Base-by-base conservation (phyloP, 2,888 invertebrate genomes). In the Emmelina monodactyla region DNA sequence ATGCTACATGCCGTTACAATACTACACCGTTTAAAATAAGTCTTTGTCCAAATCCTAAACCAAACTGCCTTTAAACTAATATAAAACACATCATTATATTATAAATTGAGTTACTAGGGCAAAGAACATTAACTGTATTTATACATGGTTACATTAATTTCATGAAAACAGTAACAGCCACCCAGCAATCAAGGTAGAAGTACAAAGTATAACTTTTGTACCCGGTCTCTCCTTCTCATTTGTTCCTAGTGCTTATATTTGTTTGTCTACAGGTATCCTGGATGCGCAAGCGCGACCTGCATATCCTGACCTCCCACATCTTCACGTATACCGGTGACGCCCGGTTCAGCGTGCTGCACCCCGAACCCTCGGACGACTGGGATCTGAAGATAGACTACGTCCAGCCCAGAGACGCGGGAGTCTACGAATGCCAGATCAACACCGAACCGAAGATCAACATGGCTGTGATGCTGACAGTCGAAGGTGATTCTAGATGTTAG, bases 351-450 rank as follows among this genome's bases (percentile, higher is more conserved):
- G 91, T 92, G 2, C 80, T 89, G 13, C 93, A 93, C 63, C 89
- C 91, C 0, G 90, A 91, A 46, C 87, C 87, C 6, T 88, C 89
- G 14, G 91, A 93, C 61, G 92, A 93, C 67, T 93, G 92, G 92
- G 89, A 91, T 65, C 82, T 94, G 46, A 86, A 86, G 67, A 87
- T 94, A 44, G 88, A 89, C 58, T 92, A 88, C 65, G 91, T 92
- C 11, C 92, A 93, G 72, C 86, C 88, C 32, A 69, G 92, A 14
- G 92, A 93, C 62, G 91, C 88, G 2, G 92, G 92, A 5, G 87
- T 91, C 40, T 92, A 92, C 78, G 92, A 92, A 69, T 92, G 92
- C 55, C 92, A 92, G 82, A 90, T 93, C 49, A 93, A 93, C 72
- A 93, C 92, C 0, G 92, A 93, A 62, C 92, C 92, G 13, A 93